These are phyloP conservation scores for Phrynocephalus versicolor DNA, from an alignment of 2,113 vertebrate species.

Conservation along the genomic window DNA sequence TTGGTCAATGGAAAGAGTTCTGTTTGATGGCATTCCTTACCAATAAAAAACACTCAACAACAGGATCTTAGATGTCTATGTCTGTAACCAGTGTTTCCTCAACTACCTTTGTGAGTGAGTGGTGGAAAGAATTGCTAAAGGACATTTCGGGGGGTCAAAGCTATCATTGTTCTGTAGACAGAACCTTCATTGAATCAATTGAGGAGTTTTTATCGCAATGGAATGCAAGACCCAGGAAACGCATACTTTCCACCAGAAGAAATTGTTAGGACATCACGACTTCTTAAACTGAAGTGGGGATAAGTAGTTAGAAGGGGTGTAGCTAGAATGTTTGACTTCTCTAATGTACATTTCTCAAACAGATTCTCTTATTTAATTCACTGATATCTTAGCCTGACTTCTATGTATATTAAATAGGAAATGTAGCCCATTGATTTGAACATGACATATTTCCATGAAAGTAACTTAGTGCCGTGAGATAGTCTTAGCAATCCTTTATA, in stretches of 20 bases:
- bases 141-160: background rate
- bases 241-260: background rate
- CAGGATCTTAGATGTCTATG: background rate
- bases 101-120: background rate
- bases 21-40: background rate
- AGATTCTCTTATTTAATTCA: background rate
- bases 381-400: background rate
- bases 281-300: background rate
- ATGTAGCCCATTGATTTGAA: background rate
- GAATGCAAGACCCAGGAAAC: background rate
- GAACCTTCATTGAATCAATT: conserved; percentile 1
- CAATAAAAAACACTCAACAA: background rate
- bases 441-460: background rate
- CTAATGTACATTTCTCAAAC: background rate
- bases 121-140: conserved; percentile 14
- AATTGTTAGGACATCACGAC: background rate
- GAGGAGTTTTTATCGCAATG: background rate
- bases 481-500: background rate
- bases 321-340: background rate
- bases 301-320: background rate
- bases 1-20: background rate
- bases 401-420: background rate
- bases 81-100: accelerated
- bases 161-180: accelerated
- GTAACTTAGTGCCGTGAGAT: background rate